Conservation (phyloP, 2,797 vertebrate genomes). For the Alectoris magna region DNA sequence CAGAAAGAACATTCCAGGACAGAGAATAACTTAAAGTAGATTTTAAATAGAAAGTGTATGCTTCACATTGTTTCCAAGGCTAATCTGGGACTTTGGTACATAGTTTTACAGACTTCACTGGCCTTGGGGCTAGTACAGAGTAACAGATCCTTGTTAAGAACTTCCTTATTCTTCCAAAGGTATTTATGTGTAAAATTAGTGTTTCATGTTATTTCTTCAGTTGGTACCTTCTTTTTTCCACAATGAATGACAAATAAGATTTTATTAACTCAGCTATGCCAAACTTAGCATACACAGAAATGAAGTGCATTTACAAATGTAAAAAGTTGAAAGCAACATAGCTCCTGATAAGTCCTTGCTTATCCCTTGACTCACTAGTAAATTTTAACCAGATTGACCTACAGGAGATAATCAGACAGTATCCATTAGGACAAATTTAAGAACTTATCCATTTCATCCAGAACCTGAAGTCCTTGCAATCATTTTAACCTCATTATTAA, state of each 20-base stretch:
- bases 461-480: conserved; percentile 9
- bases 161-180: background rate
- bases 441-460: conserved; percentile 36
- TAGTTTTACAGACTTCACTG: background rate
- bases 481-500: conserved; percentile 14
- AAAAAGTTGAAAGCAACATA: background rate
- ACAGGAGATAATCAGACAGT: background rate
- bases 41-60: background rate
- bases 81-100: background rate
- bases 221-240: background rate
- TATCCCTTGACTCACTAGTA: background rate
- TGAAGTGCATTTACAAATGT: background rate
- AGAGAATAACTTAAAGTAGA: background rate
- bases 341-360: background rate
- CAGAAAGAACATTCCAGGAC: conserved; percentile 7
- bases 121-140: background rate
- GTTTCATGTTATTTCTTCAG: background rate
- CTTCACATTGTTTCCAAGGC: background rate
- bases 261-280: background rate
- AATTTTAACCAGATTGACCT: conserved; percentile 34
- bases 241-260: background rate
- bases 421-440: conserved; percentile 36
- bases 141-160: background rate
- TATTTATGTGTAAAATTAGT: background rate
- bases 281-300: background rate